Evolutionary conservation across 1,140 invertebrate species (phyloP).

Genomic region (Temnothorax curvispinosus): DNA sequence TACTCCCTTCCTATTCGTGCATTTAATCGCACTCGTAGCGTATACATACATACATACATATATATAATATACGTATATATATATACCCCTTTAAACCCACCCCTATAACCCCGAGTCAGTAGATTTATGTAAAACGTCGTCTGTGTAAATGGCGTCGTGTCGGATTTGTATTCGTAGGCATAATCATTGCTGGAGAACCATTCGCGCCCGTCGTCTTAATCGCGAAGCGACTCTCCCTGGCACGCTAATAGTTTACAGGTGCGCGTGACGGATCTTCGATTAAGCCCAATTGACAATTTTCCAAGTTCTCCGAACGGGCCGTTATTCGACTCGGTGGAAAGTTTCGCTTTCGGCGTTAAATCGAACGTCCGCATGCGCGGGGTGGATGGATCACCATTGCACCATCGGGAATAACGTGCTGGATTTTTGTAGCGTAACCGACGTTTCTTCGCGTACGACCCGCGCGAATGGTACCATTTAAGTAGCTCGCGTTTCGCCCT

Average conservation of each 20-base stretch:
- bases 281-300: slow-evolving; percentile 4
- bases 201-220: slow-evolving; percentile 11
- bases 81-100: slow-evolving; percentile 24
- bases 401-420: neutral
- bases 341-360: neutral
- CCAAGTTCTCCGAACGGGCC: neutral
- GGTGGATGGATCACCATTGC: neutral
- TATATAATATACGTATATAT: slow-evolving; percentile 29
- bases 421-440: neutral
- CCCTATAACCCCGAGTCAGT: slow-evolving; percentile 43
- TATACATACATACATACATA: slow-evolving; percentile 45
- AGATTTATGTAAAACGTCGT: slow-evolving; percentile 21
- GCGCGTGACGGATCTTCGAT: slow-evolving; percentile 6
- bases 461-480: slow-evolving; percentile 35
- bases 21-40: slow-evolving; percentile 68
- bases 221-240: neutral
- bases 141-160: slow-evolving; percentile 30
- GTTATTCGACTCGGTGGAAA: neutral
- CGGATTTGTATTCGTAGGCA: slow-evolving; percentile 31
- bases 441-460: neutral
- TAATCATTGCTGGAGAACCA: slow-evolving; percentile 27
- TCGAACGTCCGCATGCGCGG: neutral
- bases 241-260: slow-evolving; percentile 4
- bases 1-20: slow-evolving; percentile 76
- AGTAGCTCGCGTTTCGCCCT: neutral